Evolutionary conservation across 2,797 vertebrate genomes (phyloP).

Genomic region (Hemibagrus guttatus): DNA sequence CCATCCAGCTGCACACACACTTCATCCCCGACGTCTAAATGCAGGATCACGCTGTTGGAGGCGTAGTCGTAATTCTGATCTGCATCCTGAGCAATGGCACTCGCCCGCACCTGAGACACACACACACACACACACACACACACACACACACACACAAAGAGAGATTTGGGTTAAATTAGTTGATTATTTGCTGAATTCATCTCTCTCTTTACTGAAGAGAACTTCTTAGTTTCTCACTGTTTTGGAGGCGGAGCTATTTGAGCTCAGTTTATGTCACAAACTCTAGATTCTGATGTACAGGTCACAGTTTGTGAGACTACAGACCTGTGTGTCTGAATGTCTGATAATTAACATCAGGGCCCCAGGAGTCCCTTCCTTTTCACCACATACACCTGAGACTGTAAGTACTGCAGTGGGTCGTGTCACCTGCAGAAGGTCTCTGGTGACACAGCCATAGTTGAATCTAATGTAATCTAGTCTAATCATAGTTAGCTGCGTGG

Average conservation of each 20-base stretch:
- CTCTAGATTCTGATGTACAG: neutral
- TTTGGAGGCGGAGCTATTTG: neutral
- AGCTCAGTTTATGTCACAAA: neutral
- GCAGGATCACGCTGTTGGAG: slow-evolving; percentile 93
- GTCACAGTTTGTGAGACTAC: too few relatives aligned
- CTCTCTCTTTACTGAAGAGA: neutral
- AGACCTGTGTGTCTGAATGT: too few relatives aligned
- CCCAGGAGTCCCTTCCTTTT: too few relatives aligned
- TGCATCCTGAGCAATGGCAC: slow-evolving; percentile 92
- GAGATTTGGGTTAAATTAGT: neutral
- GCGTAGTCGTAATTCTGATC: slow-evolving; percentile 98
- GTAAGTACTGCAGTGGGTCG: too few relatives aligned
- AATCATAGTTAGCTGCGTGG: too few relatives aligned
- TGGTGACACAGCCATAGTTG: too few relatives aligned
- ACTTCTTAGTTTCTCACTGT: neutral
- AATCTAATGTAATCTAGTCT: too few relatives aligned
- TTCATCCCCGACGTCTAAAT: slow-evolving; percentile 92
- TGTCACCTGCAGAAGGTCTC: too few relatives aligned
- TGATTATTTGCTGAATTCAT: neutral
- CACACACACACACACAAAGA: neutral
- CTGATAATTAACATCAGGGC: too few relatives aligned
- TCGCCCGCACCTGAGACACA: slow-evolving; percentile 84
- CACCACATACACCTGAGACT: too few relatives aligned
- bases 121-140: slow-evolving; percentile 3
- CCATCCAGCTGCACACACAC: slow-evolving; percentile 92